A percentile compares a stretch with the other conserved stretches of the same genome.
Evolutionary conservation across 2,797 vertebrate genomes (phyloP).

Genomic region (Pygocentrus nattereri): DNA sequence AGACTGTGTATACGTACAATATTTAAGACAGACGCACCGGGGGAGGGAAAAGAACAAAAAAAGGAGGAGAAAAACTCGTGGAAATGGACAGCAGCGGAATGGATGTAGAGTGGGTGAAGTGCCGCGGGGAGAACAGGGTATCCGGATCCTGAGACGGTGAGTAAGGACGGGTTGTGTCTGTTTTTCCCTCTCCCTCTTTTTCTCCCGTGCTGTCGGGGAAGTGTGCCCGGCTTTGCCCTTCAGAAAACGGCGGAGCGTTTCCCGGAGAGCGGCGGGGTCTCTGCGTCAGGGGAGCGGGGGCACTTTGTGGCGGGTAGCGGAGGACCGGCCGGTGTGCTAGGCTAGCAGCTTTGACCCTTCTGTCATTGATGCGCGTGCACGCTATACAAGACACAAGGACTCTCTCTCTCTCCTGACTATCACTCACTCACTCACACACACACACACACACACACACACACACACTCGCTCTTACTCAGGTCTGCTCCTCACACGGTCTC

Average conservation of each 20-base stretch:
- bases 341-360: constrained; percentile 77
- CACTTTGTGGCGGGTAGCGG: constrained; percentile 57
- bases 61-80: constrained; percentile 59
- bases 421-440: constrained; percentile 24
- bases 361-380: constrained; percentile 82
- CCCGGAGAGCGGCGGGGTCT: constrained; percentile 20
- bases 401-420: constrained; percentile 30
- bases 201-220: constrained; percentile 48
- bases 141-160: constrained; percentile 74
- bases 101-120: constrained; percentile 72
- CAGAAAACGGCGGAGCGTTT: constrained; percentile 61
- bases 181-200: neutral
- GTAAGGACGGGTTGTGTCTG: constrained; percentile 56
- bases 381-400: constrained; percentile 43
- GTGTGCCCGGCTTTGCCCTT: constrained; percentile 75
- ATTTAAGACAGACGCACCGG: constrained; percentile 45
- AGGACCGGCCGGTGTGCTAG: constrained; percentile 66
- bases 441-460: constrained; percentile 34
- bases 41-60: neutral
- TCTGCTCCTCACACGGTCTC: too few relatives aligned
- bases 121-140: constrained; percentile 68
- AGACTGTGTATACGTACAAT: constrained; percentile 66
- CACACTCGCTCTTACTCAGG: constrained; percentile 19
- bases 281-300: constrained; percentile 18
- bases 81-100: constrained; percentile 75